Base-by-base conservation (phyloP, 2,888 invertebrate genomes). In the Erebia epiphron region DNA sequence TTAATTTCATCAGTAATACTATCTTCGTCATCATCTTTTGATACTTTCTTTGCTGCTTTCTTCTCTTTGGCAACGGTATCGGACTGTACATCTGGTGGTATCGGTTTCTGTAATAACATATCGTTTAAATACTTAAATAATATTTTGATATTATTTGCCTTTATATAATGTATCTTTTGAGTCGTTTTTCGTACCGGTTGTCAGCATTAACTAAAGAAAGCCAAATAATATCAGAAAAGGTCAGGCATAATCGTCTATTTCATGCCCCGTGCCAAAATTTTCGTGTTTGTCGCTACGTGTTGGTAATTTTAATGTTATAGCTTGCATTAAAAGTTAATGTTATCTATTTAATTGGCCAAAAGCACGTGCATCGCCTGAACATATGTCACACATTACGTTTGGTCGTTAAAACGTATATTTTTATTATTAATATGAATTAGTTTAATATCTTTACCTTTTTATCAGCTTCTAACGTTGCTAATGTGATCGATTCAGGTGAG, bases 1-100 rank as follows among this genome's bases (percentile, higher is more conserved):
- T 80, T 76, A 14, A 88, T 78, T 68, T 91, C 90, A 57, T 87
- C 89, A 60, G 81, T 84, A 77, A 87, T 88, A 77, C 86, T 90
- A 69, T 89, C 89, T 0, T 85, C 83, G 1, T 86, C 86, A 9
- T 75, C 79, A 50, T 58, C 80, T 72, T 54, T 69, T 64, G 8
- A 65, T 54, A 75, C 79, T 50, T 57, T 80, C 72, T 54, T 69
- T 67, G 5, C 66, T 52, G 49, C 69, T 52, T 77, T 79, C 79
- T 72, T 79, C 71, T 68, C 73, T 69, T 16, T 66, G 66, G 57
- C 71, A 70, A 57, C 69, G 35, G 67, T 79, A 72, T 10, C 76
- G 0, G 83, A 79, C 26, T 78, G 73, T 11, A 81, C 72, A 50
- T 77, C 75, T 10, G 78, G 75, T 7, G 87, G 87, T 63, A 87